Conservation (phyloP, 2,797 vertebrate species). For the Balearica regulorum region DNA sequence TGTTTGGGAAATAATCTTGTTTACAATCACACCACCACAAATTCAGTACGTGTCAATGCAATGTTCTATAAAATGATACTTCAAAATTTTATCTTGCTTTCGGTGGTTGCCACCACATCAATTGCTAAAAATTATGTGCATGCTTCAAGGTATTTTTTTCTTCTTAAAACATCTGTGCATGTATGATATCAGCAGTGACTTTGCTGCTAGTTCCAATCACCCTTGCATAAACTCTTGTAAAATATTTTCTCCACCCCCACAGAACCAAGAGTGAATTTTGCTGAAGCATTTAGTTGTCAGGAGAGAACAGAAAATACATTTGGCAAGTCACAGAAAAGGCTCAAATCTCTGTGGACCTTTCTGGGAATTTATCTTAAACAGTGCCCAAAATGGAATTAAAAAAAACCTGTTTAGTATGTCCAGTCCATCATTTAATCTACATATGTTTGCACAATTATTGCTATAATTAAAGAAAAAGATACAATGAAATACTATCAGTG, state of each 20-base stretch:
- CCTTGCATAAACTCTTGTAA: slow-evolving; percentile 13
- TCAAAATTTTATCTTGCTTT: slow-evolving; percentile 31
- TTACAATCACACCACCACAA: not conserved
- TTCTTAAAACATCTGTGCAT: slow-evolving; percentile 54
- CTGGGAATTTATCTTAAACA: slow-evolving; percentile 24
- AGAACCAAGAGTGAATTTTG: slow-evolving; percentile 52
- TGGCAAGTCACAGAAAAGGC: slow-evolving; percentile 34
- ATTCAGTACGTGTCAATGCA: not conserved
- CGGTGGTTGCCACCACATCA: not conserved
- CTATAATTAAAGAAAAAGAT: not conserved
- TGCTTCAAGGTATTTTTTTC: slow-evolving; percentile 44
- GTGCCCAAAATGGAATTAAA: slow-evolving; percentile 55
- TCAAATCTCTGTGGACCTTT: slow-evolving; percentile 19
- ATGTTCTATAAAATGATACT: not conserved
- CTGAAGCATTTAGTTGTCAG: slow-evolving; percentile 46
- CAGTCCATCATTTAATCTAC: slow-evolving; percentile 17
- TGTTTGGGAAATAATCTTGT: slow-evolving; percentile 4
- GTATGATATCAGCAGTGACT: slow-evolving; percentile 45
- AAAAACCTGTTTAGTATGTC: slow-evolving; percentile 5
- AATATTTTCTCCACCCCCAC: slow-evolving; percentile 1
- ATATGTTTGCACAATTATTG: slow-evolving; percentile 21
- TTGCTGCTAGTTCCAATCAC: slow-evolving; percentile 24
- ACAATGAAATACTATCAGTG: not conserved
- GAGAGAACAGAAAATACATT: slow-evolving; percentile 36
- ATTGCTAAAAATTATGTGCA: slow-evolving; percentile 40